Conservation (phyloP, 2,888 invertebrate genomes). For the Bombylius discolor region DNA sequence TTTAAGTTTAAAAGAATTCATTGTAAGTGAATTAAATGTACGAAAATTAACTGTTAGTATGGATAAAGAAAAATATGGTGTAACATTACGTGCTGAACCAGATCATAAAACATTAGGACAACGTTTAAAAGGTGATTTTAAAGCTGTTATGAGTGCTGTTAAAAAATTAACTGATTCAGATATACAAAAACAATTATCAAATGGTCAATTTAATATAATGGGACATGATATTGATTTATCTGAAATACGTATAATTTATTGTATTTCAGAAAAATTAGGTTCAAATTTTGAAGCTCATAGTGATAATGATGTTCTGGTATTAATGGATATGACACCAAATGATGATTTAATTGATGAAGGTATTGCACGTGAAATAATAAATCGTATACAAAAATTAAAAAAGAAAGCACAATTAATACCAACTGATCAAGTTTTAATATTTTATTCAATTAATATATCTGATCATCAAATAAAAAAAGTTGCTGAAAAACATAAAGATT, state of each 20-base stretch:
- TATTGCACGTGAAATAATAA: slow-evolving; percentile 86
- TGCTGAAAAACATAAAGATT: slow-evolving; percentile 54
- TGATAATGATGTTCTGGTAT: slow-evolving; percentile 76
- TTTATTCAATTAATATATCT: slow-evolving; percentile 43
- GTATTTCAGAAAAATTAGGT: slow-evolving; percentile 34
- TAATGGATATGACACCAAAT: slow-evolving; percentile 81
- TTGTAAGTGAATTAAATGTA: slow-evolving; percentile 88
- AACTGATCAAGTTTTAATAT: slow-evolving; percentile 77
- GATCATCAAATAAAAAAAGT: slow-evolving; percentile 52
- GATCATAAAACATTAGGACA: slow-evolving; percentile 79
- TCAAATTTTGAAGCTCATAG: slow-evolving; percentile 79
- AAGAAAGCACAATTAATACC: slow-evolving; percentile 91
- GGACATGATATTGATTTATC: slow-evolving; percentile 65
- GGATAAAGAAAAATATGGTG: slow-evolving; percentile 86
- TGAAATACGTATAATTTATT: slow-evolving; percentile 64
- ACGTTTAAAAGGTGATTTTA: slow-evolving; percentile 80
- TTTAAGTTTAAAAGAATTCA: slow-evolving; percentile 65
- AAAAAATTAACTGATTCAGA: slow-evolving; percentile 64
- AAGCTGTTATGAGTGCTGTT: slow-evolving; percentile 69
- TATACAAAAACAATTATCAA: slow-evolving; percentile 58
- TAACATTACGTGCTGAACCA: slow-evolving; percentile 82
- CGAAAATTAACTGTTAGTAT: slow-evolving; percentile 68
- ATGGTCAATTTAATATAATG: slow-evolving; percentile 57
- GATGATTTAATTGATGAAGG: slow-evolving; percentile 90
- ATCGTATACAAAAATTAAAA: slow-evolving; percentile 87